Evolutionary conservation across 2,888 invertebrate species (phyloP).

Genomic region (Drosophila koepferae): DNA sequence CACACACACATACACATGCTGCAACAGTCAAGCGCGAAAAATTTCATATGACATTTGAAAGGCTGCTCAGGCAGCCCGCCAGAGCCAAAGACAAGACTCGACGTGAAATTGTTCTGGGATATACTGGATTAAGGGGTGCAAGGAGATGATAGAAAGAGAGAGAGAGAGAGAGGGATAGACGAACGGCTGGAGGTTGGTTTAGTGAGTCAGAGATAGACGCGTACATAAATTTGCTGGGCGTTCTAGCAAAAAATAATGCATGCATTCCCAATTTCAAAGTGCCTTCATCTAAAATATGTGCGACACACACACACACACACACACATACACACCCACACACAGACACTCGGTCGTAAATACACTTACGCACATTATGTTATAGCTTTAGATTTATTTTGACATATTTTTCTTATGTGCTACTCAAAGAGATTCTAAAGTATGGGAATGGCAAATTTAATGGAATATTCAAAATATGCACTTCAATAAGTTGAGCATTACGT

Average conservation of each 20-base stretch:
- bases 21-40: slow-evolving; percentile 60
- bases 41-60: slow-evolving; percentile 71
- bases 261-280: slow-evolving; percentile 70
- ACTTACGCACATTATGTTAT: slow-evolving; percentile 48
- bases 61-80: slow-evolving; percentile 36
- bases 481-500: slow-evolving; percentile 26
- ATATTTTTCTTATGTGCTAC: slow-evolving; percentile 20
- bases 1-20: slow-evolving; percentile 21
- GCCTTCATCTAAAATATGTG: slow-evolving; percentile 70
- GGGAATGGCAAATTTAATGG: slow-evolving; percentile 44
- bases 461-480: slow-evolving; percentile 24
- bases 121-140: neutral
- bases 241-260: slow-evolving; percentile 63
- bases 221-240: slow-evolving; percentile 66
- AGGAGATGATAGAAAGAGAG: neutral
- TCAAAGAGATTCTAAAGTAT: slow-evolving; percentile 29
- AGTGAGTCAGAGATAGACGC: slow-evolving; percentile 43
- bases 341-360: slow-evolving; percentile 11
- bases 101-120: neutral
- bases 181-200: slow-evolving; percentile 15
- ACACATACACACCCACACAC: slow-evolving; percentile 4
- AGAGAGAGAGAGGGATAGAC: neutral
- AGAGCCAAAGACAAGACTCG: slow-evolving; percentile 37
- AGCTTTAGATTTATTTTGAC: slow-evolving; percentile 40
- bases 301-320: slow-evolving; percentile 46